Conservation (phyloP, 1,140 invertebrate genomes). For the Rhyzopertha dominica region DNA sequence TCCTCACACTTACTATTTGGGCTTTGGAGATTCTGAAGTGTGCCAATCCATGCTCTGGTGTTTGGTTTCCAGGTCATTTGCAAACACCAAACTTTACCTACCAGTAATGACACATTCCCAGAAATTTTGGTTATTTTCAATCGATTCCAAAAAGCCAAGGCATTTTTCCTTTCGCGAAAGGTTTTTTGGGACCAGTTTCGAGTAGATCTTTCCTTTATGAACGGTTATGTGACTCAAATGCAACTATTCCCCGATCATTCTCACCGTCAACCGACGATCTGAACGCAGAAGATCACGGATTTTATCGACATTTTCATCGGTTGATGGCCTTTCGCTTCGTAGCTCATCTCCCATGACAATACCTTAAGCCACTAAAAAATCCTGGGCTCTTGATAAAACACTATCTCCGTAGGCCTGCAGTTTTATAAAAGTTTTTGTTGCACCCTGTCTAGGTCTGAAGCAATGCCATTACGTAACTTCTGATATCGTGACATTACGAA, state of each 20-base stretch:
- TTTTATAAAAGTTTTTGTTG: constrained; percentile 1
- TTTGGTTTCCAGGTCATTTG: not conserved
- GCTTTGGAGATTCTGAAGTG: not conserved
- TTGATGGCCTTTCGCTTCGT: constrained; percentile 12
- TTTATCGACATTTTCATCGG: constrained; percentile 14
- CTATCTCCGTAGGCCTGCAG: not conserved
- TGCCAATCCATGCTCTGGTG: not conserved
- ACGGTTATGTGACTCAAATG: constrained; percentile 18
- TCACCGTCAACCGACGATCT: constrained; percentile 13
- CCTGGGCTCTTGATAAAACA: too few relatives aligned
- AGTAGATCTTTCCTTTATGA: constrained; percentile 15
- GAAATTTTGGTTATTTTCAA: constrained; percentile 16
- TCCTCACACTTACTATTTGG: not conserved
- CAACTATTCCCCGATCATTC: constrained; percentile 14
- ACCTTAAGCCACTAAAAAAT: not conserved
- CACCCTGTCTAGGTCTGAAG: constrained; percentile 2
- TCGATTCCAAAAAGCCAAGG: constrained; percentile 16
- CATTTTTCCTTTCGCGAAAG: constrained; percentile 17
- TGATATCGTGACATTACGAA: too few relatives aligned
- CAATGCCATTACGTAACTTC: too few relatives aligned
- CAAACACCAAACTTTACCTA: not conserved
- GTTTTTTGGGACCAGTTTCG: constrained; percentile 11
- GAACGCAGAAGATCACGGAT: constrained; percentile 11
- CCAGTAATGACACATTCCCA: constrained; percentile 3
- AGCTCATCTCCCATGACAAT: constrained; percentile 8